Evolutionary conservation across 1,140 invertebrate genomes (phyloP).

Genomic region (Hormaphis cornu): DNA sequence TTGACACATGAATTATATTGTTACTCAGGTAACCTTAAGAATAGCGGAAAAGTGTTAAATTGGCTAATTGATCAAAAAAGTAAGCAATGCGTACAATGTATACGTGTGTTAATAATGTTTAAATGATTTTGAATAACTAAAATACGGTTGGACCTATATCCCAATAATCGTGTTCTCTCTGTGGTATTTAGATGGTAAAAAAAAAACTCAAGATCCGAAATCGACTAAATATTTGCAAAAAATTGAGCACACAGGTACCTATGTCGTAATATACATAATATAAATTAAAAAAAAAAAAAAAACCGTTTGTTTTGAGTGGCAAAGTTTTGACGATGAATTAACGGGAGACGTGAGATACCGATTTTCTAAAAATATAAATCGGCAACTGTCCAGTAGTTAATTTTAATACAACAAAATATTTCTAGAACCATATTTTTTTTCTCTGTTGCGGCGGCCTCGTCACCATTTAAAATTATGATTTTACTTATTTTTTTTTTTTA

Average conservation of each 20-base stretch:
- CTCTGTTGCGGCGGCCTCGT: not conserved
- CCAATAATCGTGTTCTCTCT: not conserved
- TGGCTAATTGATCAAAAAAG: constrained; percentile 91
- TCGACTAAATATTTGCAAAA: constrained; percentile 28
- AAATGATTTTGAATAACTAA: constrained; percentile 24
- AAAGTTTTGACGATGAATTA: not conserved
- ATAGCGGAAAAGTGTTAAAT: constrained; percentile 89
- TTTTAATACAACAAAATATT: constrained; percentile 10
- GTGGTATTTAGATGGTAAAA: constrained; percentile 22
- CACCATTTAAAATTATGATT: not conserved
- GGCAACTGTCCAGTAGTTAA: constrained; percentile 6
- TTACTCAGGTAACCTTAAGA: constrained; percentile 80
- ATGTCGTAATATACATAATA: not conserved
- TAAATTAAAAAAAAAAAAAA: not conserved
- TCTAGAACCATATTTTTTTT: not conserved
- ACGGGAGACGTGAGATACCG: not conserved
- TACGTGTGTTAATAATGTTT: constrained; percentile 23
- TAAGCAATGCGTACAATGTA: constrained; percentile 52
- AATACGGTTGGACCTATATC: not conserved
- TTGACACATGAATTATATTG: too few species aligned
- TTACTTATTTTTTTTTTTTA: not conserved
- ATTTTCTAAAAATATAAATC: constrained; percentile 17
- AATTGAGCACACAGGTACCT: constrained; percentile 21
- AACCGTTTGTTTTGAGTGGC: not conserved
- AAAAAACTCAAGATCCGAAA: constrained; percentile 16